Evolutionary conservation across 2,797 vertebrate species (phyloP).

Genomic region (Pantherophis alleghaniensis): DNA sequence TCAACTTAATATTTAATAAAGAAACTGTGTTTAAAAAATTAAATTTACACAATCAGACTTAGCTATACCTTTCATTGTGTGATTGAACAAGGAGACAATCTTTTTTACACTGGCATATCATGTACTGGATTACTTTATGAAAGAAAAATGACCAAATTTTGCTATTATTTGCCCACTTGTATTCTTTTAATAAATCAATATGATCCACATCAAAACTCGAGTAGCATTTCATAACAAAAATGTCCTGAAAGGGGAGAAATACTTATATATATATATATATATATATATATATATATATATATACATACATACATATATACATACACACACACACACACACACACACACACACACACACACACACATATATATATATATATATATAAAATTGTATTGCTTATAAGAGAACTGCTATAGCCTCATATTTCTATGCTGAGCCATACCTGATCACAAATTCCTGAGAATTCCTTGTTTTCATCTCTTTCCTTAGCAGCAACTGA

Average conservation of each 20-base stretch:
- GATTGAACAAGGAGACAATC: not conserved
- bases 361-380: too few species aligned
- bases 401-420: too few species aligned
- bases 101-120: not conserved
- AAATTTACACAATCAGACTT: not conserved
- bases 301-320: too few species aligned
- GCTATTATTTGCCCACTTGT: not conserved
- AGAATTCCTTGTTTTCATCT: constrained; percentile 15
- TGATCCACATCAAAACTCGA: not conserved
- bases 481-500: constrained; percentile 10
- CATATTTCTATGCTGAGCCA: not conserved
- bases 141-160: not conserved
- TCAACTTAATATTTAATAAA: not conserved
- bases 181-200: not conserved
- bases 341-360: too few species aligned
- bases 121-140: not conserved
- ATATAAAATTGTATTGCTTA: too few species aligned
- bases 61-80: not conserved
- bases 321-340: too few species aligned
- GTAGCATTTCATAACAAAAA: not conserved
- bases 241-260: too few species aligned
- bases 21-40: not conserved
- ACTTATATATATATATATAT: too few species aligned
- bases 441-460: not conserved
- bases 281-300: too few species aligned